Evolutionary conservation across 2,888 invertebrate species (phyloP).

Genomic region (Tenthredo mesomela): DNA sequence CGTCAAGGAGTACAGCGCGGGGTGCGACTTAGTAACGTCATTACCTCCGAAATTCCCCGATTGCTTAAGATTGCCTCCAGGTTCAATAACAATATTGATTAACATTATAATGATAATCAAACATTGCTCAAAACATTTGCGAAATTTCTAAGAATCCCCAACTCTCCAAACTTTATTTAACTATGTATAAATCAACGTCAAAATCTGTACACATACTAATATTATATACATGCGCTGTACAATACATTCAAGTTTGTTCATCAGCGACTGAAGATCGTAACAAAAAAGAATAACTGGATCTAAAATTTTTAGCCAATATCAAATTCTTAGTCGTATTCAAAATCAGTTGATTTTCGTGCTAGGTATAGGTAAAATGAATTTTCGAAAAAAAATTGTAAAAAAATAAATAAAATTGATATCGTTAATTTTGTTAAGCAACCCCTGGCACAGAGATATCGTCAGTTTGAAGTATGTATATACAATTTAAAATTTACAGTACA

Average conservation of each 20-base stretch:
- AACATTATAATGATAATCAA: slow-evolving; percentile 47
- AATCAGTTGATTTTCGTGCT: not conserved
- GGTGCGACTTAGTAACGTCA: slow-evolving; percentile 38
- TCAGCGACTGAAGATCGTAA: not conserved
- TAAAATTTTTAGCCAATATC: not conserved
- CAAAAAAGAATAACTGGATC: not conserved
- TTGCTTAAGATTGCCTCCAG: slow-evolving; percentile 22
- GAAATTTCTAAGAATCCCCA: not conserved
- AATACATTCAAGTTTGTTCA: not conserved
- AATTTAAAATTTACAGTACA: slow-evolving; percentile 32
- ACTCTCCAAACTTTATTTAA: not conserved
- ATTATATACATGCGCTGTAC: not conserved
- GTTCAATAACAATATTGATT: slow-evolving; percentile 43
- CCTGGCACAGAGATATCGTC: not conserved
- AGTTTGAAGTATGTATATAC: not conserved
- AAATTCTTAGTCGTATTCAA: not conserved
- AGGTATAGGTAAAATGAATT: slow-evolving; percentile 12
- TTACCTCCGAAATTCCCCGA: slow-evolving; percentile 33
- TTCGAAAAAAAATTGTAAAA: not conserved
- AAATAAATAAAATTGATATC: not conserved
- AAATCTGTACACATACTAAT: not conserved
- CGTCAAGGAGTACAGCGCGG: not conserved
- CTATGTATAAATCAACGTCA: not conserved
- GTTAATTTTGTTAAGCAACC: slow-evolving; percentile 34
- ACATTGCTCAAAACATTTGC: not conserved